Evolutionary conservation across 1,140 invertebrate genomes (phyloP).

Genomic region (Carposina sasakii): DNA sequence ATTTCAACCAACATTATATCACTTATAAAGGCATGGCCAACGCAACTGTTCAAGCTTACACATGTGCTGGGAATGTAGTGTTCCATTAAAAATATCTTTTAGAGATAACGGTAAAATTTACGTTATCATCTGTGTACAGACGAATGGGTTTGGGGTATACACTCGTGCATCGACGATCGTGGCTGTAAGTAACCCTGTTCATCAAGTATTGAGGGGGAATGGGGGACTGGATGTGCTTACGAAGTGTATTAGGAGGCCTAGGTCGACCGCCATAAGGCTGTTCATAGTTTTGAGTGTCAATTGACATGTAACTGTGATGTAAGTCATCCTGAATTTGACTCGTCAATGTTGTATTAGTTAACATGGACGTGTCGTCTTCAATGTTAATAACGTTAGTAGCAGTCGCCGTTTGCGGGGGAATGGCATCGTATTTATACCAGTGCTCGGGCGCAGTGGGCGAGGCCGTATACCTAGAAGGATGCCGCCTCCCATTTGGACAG

Average conservation of each 20-base stretch:
- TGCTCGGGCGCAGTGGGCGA: constrained; percentile 70
- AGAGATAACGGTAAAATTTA: constrained; percentile 53
- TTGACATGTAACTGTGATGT: constrained; percentile 70
- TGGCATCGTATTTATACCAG: constrained; percentile 72
- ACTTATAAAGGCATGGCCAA: constrained; percentile 51
- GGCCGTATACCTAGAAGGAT: constrained; percentile 67
- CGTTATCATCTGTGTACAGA: constrained; percentile 58
- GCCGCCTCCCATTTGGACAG: constrained; percentile 62
- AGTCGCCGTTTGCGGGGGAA: constrained; percentile 63
- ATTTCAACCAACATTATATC: too few species aligned
- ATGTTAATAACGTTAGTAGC: constrained; percentile 48
- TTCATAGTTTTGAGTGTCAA: constrained; percentile 70
- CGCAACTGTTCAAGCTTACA: constrained; percentile 54
- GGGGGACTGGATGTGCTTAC: constrained; percentile 53
- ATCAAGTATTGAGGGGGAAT: constrained; percentile 63
- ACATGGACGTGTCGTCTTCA: constrained; percentile 69
- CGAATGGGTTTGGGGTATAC: constrained; percentile 65
- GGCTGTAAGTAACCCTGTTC: constrained; percentile 71
- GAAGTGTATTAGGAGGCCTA: constrained; percentile 56
- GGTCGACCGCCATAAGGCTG: constrained; percentile 60
- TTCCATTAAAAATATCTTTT: constrained; percentile 63
- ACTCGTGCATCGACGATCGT: constrained; percentile 63
- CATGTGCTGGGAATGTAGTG: constrained; percentile 64
- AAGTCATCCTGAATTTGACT: constrained; percentile 68
- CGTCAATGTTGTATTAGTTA: constrained; percentile 67